These are phyloP conservation scores for Cabera pusaria DNA, from an alignment of 2,888 invertebrate species.

Conservation along the genomic window DNA sequence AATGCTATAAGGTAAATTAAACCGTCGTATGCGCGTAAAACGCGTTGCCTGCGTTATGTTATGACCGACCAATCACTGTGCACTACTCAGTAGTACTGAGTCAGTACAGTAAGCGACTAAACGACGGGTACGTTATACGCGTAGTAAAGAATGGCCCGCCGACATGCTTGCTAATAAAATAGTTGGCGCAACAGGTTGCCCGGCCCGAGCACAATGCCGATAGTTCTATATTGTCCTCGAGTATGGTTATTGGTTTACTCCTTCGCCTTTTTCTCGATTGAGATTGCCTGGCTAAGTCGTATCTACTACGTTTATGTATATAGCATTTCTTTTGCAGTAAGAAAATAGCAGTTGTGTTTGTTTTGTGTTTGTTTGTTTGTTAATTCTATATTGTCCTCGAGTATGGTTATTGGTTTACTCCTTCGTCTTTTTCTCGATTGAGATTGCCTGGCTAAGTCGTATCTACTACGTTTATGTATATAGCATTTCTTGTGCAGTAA, in stretches of 20 bases:
- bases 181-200: constrained; percentile 79
- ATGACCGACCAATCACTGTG: constrained; percentile 71
- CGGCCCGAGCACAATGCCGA: constrained; percentile 62
- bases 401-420: constrained; percentile 13
- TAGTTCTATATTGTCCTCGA: constrained; percentile 38
- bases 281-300: too few relatives aligned
- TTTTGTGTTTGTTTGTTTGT: too few relatives aligned
- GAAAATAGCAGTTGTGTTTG: too few relatives aligned
- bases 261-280: constrained; percentile 8
- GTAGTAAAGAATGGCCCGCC: constrained; percentile 76
- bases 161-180: constrained; percentile 80
- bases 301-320: too few relatives aligned
- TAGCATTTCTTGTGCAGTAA: too few relatives aligned
- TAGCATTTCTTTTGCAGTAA: too few relatives aligned
- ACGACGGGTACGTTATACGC: constrained; percentile 5
- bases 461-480: too few relatives aligned
- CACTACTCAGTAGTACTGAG: constrained; percentile 71
- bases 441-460: too few relatives aligned
- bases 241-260: constrained; percentile 13
- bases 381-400: constrained; percentile 38
- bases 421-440: constrained; percentile 8
- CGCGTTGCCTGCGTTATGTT: constrained; percentile 65
- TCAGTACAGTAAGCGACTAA: constrained; percentile 36
- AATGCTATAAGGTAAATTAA: constrained; percentile 49
- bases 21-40: constrained; percentile 42